phyloP scores from a whole-genome alignment of 1,140 invertebrate genomes.

The Stegodyphus mimosarum region DNA sequence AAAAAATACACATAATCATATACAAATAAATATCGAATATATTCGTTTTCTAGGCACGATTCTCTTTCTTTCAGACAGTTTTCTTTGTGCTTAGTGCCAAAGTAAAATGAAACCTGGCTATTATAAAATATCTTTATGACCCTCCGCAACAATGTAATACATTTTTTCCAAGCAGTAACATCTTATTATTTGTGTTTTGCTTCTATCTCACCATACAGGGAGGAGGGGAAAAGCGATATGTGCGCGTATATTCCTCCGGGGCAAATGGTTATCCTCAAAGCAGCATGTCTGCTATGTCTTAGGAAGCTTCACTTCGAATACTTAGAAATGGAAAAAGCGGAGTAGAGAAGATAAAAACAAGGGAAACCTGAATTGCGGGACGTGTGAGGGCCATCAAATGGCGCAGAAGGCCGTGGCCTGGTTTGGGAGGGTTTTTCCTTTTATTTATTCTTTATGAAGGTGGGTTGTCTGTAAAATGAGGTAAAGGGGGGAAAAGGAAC shows the following conservation, averaged over 20 bases:
- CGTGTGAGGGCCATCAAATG: conserved; percentile 44
- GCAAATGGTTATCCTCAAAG: conserved; percentile 51
- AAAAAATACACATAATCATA: no score
- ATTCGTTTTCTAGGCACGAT: no score
- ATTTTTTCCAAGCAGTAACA: not conserved
- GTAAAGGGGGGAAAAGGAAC: no score
- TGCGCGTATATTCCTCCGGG: conserved; percentile 26
- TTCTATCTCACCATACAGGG: conserved; percentile 16
- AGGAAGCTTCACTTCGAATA: no score
- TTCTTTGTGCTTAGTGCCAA: no score
- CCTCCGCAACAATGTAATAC: conserved; percentile 1
- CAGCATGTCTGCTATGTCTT: no score
- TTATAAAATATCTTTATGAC: conserved; percentile 44
- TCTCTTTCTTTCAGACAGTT: no score
- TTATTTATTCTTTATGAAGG: no score
- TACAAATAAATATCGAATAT: no score
- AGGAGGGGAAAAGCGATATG: conserved; percentile 28
- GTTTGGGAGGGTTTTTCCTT: no score
- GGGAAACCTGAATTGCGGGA: conserved; percentile 28
- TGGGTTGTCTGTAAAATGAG: no score
- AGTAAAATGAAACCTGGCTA: not conserved
- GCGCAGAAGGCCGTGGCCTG: not conserved
- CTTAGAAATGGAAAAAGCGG: conserved; percentile 23
- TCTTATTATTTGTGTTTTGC: conserved; percentile 25
- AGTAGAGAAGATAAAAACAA: conserved; percentile 31